phyloP scores from a whole-genome alignment of 2,113 vertebrate species.

The Channa maculata region DNA sequence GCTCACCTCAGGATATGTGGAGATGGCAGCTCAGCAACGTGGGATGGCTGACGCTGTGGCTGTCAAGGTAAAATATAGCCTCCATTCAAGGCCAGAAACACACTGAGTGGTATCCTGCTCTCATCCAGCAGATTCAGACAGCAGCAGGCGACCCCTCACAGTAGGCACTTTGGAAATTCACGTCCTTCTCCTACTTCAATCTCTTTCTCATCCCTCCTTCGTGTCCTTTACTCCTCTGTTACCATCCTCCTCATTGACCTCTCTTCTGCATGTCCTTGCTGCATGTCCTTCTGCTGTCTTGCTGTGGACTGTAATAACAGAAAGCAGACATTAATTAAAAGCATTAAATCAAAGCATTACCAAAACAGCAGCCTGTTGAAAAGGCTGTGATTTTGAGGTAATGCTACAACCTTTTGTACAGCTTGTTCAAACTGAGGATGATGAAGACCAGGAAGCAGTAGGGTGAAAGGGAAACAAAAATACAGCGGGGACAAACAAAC shows the following conservation, averaged over 20 bases:
- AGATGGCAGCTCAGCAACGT: constrained; percentile 63
- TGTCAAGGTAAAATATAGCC: constrained; percentile 76
- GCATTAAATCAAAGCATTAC: constrained; percentile 2
- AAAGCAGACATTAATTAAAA: constrained; percentile 28
- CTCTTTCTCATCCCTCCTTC: constrained; percentile 71
- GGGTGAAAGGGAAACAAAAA: constrained; percentile 70
- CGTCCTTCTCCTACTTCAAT: constrained; percentile 63
- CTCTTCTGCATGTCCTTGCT: constrained; percentile 56
- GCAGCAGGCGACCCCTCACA: constrained; percentile 68
- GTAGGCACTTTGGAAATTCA: constrained; percentile 81
- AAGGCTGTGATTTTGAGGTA: constrained; percentile 10
- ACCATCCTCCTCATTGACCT: constrained; percentile 59
- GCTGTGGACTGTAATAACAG: constrained; percentile 59
- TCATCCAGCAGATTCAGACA: constrained; percentile 58
- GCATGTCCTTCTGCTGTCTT: constrained; percentile 16
- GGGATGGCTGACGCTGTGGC: constrained; percentile 68
- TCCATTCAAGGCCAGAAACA: constrained; percentile 76
- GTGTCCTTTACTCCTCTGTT: constrained; percentile 46
- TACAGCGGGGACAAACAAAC: constrained; percentile 71
- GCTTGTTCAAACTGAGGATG: constrained; percentile 50
- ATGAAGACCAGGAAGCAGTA: constrained; percentile 62
- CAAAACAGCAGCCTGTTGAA: constrained; percentile 45
- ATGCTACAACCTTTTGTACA: constrained; percentile 34
- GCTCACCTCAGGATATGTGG: constrained; percentile 42
- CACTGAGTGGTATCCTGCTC: constrained; percentile 46